Evolutionary conservation across 2,113 vertebrate genomes (phyloP).

Genomic region (Anarhynchus alexandrinus): DNA sequence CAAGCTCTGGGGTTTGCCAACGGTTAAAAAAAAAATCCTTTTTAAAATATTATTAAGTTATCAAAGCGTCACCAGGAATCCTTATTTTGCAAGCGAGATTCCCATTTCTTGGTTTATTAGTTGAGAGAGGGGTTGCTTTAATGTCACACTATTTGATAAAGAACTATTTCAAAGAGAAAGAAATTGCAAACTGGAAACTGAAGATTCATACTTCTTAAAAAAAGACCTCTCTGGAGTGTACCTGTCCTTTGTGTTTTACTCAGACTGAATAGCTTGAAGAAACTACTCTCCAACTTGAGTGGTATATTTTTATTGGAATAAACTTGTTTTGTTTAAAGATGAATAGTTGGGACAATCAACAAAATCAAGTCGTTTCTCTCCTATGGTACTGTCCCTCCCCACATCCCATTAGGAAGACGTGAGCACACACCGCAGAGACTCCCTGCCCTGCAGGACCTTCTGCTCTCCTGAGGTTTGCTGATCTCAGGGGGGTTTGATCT

Average conservation of each 20-base stretch:
- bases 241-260: neutral
- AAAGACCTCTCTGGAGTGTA: neutral
- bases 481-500: no score
- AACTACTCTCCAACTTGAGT: neutral
- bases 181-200: neutral
- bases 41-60: neutral
- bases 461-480: neutral
- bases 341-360: neutral
- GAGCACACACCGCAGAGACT: accelerated
- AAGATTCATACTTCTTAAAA: neutral
- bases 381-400: neutral
- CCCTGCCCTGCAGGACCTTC: neutral
- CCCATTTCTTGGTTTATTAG: neutral
- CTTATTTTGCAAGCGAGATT: neutral
- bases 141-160: neutral
- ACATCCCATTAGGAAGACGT: neutral
- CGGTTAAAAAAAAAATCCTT: neutral
- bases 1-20: neutral
- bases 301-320: neutral
- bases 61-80: neutral
- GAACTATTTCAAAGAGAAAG: neutral
- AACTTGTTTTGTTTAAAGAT: neutral
- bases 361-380: neutral
- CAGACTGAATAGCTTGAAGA: neutral
- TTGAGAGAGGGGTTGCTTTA: neutral